Base-by-base conservation (phyloP, 2,797 vertebrate genomes). In the Echeneis naucrates region DNA sequence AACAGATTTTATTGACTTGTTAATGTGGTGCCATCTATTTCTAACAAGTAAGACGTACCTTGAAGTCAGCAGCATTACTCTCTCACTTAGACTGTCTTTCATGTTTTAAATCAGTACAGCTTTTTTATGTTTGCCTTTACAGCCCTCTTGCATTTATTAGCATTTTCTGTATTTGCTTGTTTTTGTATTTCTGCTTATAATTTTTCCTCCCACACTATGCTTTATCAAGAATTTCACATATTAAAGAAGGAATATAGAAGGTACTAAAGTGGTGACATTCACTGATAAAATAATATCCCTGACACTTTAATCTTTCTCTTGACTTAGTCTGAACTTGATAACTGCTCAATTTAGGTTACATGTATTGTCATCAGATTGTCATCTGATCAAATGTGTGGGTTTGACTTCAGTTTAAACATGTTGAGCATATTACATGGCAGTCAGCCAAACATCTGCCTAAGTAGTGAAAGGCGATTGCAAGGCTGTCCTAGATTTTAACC, bases 1-100 rank as follows among this genome's bases (percentile, higher is more conserved):
- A 82, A 75, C 68, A 44, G 42, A 72, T 54, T 82, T 84, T 42
- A 62, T 60, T 26, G 35, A 78, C 37, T 32, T 60, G 64, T 63
- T 74, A 77, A 84, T 90, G 82, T 75, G 74, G 60, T 48, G 45
- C 74, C 59, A 56, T 66, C 51, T 77, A 38, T 85, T 82, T 78
- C 55, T 79, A 52, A 81, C 47, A 45, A 33, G 68, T 62, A 45
- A 82, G 82, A 77, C 59, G 47, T 65, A 60, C 65, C 44, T 76
- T 65, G 23, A 78, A 57, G 59, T 83, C 63, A 86, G 78, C 59
- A 68, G 21, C 50, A 10, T 21, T 27, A 33, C 51, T 61, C 35
- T 11, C 56, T 67, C 50, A 37, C 19, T 27, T 33, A 13, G 0
- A 6, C 58, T 68, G 48, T 42, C 30, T 11, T 63, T 59, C 12